A percentile compares a stretch with the other conserved stretches of the same genome.
Conservation (phyloP, 2,113 vertebrate species). For the Trichechus manatus region DNA sequence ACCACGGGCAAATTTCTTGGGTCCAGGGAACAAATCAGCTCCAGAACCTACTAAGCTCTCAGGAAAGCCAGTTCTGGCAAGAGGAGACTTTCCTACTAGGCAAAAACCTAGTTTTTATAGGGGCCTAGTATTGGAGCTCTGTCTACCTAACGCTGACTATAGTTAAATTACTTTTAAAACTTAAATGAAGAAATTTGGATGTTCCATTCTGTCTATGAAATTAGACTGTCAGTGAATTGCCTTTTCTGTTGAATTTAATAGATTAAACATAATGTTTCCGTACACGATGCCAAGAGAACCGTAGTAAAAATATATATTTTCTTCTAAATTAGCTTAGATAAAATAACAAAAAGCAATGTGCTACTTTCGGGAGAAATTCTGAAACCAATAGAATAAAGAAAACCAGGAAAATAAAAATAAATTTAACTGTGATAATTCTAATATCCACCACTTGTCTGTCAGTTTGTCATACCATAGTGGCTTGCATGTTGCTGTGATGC, state of each 20-base stretch:
- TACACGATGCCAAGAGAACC: background rate
- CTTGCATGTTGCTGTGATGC: too few relatives aligned
- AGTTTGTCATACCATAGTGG: too few relatives aligned
- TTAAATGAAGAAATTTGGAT: constrained; percentile 32
- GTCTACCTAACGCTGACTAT: background rate
- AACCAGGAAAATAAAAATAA: background rate
- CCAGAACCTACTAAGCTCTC: rapidly evolving
- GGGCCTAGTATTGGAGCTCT: background rate
- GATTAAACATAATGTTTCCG: background rate
- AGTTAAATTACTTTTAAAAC: constrained; percentile 2
- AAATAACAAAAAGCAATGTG: background rate
- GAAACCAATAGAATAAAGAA: background rate
- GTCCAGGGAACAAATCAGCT: constrained; percentile 89
- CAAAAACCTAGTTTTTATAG: background rate
- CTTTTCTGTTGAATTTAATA: constrained; percentile 19
- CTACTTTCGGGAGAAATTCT: background rate
- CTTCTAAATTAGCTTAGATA: too few relatives aligned
- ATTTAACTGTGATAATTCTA: background rate
- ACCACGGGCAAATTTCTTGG: too few relatives aligned
- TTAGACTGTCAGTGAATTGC: background rate
- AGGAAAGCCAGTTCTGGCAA: background rate
- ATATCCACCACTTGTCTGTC: background rate
- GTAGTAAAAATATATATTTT: too few relatives aligned
- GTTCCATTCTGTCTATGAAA: background rate
- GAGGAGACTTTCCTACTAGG: background rate